Percentiles rank a stretch among this genome's conserved stretches.
Evolutionary conservation across 1,140 invertebrate species (phyloP).

Genomic region (Meloidogyne hapla): DNA sequence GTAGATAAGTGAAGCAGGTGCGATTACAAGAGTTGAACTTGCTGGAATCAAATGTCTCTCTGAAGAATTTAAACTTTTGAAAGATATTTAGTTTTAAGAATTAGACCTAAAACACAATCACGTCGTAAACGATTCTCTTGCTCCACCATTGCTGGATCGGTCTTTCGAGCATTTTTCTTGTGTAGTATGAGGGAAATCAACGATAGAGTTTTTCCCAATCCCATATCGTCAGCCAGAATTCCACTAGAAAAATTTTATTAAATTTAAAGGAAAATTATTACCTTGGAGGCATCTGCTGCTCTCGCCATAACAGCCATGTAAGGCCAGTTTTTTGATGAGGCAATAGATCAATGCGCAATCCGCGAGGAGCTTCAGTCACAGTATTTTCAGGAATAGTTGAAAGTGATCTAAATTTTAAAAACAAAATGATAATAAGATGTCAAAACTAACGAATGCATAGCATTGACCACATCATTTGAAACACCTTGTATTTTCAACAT

Average conservation of each 20-base stretch:
- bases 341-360: slow-evolving; percentile 70
- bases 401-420: slow-evolving; percentile 39
- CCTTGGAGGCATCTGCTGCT: slow-evolving; percentile 74
- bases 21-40: slow-evolving; percentile 78
- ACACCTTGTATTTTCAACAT: slow-evolving; percentile 31
- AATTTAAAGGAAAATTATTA: no score
- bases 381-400: slow-evolving; percentile 41
- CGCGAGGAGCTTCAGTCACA: slow-evolving; percentile 45
- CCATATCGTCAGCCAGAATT: slow-evolving; percentile 83
- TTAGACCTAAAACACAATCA: not conserved
- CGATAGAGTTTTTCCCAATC: slow-evolving; percentile 83
- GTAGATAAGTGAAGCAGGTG: slow-evolving; percentile 74
- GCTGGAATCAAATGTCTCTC: slow-evolving; percentile 61
- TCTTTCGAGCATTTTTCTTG: slow-evolving; percentile 52
- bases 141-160: not conserved
- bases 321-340: slow-evolving; percentile 82
- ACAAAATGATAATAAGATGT: slow-evolving; percentile 2
- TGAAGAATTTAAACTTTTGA: slow-evolving; percentile 57
- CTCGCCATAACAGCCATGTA: slow-evolving; percentile 84
- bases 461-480: slow-evolving; percentile 38
- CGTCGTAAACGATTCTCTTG: not conserved
- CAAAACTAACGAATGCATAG: slow-evolving; percentile 42
- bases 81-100: not conserved
- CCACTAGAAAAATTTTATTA: slow-evolving; percentile 69
- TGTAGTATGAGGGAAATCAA: slow-evolving; percentile 79